Percentiles rank a stretch among this genome's conserved stretches.
phyloP scores from a whole-genome alignment of 2,113 vertebrate species.

The Hypomesus transpacificus region DNA sequence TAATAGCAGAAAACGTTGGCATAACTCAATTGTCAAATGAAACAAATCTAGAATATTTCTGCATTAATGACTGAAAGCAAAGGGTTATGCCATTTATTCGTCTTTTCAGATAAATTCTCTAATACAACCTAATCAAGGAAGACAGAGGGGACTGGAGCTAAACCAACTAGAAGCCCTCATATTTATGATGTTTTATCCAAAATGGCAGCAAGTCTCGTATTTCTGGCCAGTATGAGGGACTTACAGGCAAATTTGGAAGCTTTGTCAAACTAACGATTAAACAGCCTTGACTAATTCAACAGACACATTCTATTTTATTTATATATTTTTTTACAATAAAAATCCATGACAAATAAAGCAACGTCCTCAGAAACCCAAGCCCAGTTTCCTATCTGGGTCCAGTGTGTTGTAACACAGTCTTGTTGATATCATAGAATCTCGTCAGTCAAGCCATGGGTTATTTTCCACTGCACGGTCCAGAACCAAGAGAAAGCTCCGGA shows the following conservation, averaged over 20 bases:
- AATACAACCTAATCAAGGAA: too few relatives aligned
- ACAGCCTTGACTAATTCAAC: neutral
- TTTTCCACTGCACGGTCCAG: constrained; percentile 10
- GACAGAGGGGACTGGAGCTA: too few relatives aligned
- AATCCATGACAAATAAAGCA: neutral
- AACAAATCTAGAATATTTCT: too few relatives aligned
- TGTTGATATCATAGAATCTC: neutral
- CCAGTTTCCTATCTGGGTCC: neutral
- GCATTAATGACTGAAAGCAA: too few relatives aligned
- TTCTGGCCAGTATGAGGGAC: neutral
- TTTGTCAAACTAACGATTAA: neutral
- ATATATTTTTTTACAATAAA: neutral
- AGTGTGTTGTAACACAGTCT: neutral
- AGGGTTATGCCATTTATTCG: too few relatives aligned
- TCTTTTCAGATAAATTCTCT: too few relatives aligned
- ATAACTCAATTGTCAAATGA: too few relatives aligned
- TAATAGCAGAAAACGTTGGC: too few relatives aligned
- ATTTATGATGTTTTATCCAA: too few relatives aligned
- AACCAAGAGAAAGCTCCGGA: constrained; percentile 18
- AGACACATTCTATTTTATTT: neutral
- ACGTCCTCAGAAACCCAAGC: neutral
- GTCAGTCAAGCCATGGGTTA: neutral
- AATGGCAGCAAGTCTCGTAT: neutral
- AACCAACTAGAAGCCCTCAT: too few relatives aligned
- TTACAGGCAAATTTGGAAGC: neutral